A percentile compares a stretch with the other conserved stretches of the same genome.
Conservation (phyloP, 2,888 invertebrate genomes). For the Hydrotaea diabolus region DNA sequence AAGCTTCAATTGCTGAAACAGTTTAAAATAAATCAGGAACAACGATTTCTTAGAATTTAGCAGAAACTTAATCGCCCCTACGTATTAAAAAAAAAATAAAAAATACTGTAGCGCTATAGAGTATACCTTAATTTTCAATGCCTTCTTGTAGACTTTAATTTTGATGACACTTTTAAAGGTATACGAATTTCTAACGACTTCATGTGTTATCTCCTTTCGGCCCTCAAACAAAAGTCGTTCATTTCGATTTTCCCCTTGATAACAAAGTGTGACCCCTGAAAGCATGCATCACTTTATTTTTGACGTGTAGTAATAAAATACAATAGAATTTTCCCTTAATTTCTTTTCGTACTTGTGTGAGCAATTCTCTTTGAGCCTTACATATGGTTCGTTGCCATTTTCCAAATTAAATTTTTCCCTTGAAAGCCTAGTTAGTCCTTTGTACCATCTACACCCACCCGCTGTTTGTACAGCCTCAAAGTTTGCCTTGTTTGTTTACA, state of each 20-base stretch:
- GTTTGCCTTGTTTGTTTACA: neutral
- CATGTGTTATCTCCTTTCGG: no score
- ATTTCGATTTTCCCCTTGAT: no score
- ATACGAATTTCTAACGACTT: no score
- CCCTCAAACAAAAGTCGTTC: no score
- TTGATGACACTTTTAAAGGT: no score
- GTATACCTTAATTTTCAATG: neutral
- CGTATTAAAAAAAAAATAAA: no score
- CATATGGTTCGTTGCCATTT: slow-evolving; percentile 30
- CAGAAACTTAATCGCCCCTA: no score
- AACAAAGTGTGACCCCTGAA: slow-evolving; percentile 4
- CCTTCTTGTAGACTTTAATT: neutral
- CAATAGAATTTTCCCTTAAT: neutral
- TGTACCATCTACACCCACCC: neutral
- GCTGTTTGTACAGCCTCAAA: neutral
- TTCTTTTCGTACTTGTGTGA: neutral
- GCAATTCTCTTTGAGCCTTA: slow-evolving; percentile 12
- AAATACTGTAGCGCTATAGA: neutral
- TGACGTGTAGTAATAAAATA: neutral
- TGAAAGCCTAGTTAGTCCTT: neutral
- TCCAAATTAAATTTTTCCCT: slow-evolving; percentile 15
- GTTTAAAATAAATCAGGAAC: no score
- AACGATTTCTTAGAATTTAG: no score
- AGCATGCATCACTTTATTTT: neutral
- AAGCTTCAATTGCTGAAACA: no score